Base-by-base conservation (phyloP, 2,888 invertebrate genomes). In the Coelinius sp. region DNA sequence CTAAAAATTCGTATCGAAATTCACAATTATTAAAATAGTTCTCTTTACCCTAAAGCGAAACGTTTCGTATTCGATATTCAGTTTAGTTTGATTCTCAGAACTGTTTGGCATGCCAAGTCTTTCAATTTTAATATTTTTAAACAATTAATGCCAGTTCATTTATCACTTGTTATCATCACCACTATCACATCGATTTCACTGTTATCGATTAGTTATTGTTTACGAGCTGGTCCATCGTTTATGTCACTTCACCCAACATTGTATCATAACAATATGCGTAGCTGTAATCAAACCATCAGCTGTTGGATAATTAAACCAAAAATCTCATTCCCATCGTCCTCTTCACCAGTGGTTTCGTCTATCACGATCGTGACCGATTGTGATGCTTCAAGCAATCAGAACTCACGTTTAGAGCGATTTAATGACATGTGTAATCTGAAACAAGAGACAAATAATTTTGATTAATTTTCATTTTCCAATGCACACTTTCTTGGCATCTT, bases 201-300 rank as follows among this genome's bases (percentile, higher is more conserved):
- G 64, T 63, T 73, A 66, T 63, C 73, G 44, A 70, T 73, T 38
- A 67, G 66, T 70, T 74, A 76, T 67, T 63, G 56, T 46, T 70
- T 71, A 59, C 72, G 63, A 68, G 52, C 73, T 64, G 56, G 63
- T 75, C 74, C 64, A 71, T 71, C 69, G 73, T 74, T 83, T 75
- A 84, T 76, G 83, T 84, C 78, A 86, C 84, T 82, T 85, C 85
- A 76, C 84, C 85, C 81, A 84, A 79, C 85, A 85, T 86, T 76
- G 78, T 84, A 76, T 79, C 20, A 49, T 49, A 49, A 49, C 20
- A 8, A 49, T 41, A 41, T 5, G 7, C 14, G 20, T 49, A 6
- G 17, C 8, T 5, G 1, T 49, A n/a, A 20, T 49, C 20, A 14
- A 49, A 41, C 41, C 5, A n/a, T 41, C 41, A 41, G 2, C 10